Evolutionary conservation across 2,888 invertebrate species (phyloP).

Genomic region (Idaea aversata): DNA sequence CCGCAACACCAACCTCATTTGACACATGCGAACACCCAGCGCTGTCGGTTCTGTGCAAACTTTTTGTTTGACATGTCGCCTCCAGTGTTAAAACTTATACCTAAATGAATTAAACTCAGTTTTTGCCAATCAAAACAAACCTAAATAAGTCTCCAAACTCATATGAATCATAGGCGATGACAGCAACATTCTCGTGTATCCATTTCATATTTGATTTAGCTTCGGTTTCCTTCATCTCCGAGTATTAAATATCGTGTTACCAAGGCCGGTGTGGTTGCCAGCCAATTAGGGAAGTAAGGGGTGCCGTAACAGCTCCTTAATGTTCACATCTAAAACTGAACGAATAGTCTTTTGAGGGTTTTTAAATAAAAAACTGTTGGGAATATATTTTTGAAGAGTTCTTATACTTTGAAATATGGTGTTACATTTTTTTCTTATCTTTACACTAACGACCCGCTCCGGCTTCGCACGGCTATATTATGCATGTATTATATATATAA

Average conservation of each 20-base stretch:
- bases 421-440: no score
- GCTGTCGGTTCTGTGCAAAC: no score
- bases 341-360: background rate
- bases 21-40: no score
- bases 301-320: background rate
- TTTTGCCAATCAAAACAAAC: background rate
- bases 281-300: slow-evolving; percentile 36
- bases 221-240: slow-evolving; percentile 9
- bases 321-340: background rate
- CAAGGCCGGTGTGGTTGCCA: slow-evolving; percentile 27
- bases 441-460: no score
- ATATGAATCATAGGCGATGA: slow-evolving; percentile 20
- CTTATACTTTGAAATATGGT: no score
- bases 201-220: background rate
- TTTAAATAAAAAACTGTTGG: background rate
- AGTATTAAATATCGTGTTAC: slow-evolving; percentile 27
- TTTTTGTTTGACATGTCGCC: no score
- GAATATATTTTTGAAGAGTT: no score
- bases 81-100: no score
- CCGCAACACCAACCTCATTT: no score
- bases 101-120: background rate
- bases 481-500: no score
- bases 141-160: background rate
- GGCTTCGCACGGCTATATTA: no score
- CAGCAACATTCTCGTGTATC: slow-evolving; percentile 39